Percentiles rank a stretch among this genome's conserved stretches.
phyloP scores from a whole-genome alignment of 1,140 invertebrate genomes.

The Neuroterus valhalla region DNA sequence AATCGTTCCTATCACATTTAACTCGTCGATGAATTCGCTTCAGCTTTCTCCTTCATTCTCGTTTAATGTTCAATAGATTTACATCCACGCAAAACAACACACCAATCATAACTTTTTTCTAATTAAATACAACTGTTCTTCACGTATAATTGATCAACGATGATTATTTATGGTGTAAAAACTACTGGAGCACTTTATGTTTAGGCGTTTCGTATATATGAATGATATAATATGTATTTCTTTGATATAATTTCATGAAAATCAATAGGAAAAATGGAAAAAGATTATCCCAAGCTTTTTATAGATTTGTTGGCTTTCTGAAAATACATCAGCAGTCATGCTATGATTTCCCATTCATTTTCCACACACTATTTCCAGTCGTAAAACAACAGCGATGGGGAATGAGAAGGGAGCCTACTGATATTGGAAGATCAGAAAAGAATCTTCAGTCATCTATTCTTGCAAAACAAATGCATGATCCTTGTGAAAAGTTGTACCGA shows the following conservation, averaged over 20 bases:
- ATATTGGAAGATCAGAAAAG: constrained; percentile 7
- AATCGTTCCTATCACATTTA: constrained; percentile 11
- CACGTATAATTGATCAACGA: background rate
- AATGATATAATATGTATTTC: too few species aligned
- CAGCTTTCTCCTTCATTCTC: background rate
- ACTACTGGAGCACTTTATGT: too few species aligned
- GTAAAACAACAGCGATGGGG: background rate
- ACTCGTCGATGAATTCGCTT: constrained; percentile 5
- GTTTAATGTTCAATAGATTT: background rate
- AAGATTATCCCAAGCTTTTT: constrained; percentile 41
- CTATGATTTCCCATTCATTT: constrained; percentile 1
- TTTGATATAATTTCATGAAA: background rate
- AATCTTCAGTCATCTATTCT: background rate
- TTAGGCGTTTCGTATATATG: too few species aligned
- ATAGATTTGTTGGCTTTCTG: background rate
- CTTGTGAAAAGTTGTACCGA: background rate
- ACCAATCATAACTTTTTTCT: too few species aligned
- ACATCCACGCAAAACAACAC: background rate
- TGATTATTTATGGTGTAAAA: background rate
- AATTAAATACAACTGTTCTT: background rate
- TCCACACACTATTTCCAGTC: background rate
- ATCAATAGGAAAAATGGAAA: constrained; percentile 54
- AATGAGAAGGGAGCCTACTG: constrained; percentile 2
- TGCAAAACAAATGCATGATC: background rate
- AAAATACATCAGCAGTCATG: background rate